Base-by-base conservation (phyloP, 2,113 vertebrate genomes). In the Dryoscopus gambensis region DNA sequence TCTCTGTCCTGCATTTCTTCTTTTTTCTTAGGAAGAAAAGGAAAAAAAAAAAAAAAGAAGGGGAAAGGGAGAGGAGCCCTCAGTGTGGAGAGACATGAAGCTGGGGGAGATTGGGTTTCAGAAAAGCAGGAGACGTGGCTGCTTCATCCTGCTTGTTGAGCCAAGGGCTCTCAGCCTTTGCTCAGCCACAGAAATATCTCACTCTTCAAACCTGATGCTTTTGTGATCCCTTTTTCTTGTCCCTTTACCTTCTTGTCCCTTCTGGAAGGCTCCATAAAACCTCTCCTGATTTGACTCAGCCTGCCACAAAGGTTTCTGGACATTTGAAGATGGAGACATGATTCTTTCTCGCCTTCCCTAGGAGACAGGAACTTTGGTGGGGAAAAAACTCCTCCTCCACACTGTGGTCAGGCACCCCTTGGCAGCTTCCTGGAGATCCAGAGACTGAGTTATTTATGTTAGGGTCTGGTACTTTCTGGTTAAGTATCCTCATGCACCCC, bases 31-130 rank as follows among this genome's bases (percentile, higher is more conserved):
- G 39, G 46, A 79, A 89, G 22, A 4, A 9, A 44, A n/a, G 9
- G 5, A 2, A 6, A 25, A 39, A 23, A 46, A 22, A n/a, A n/a
- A 44, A 44, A 65, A 19, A 17, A 24, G 3, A 18, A 13, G 7
- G 10, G 16, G 22, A 37, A 55, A 65, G 13, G 55, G n/a, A 75
- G 31, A 78, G 19, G 30, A 96, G 23, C 28, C n/a, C 15, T 91
- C 44, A 49, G 21, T 67, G 25, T 53, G 21, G 53, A 37, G 88
- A 89, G 25, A 65, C 0, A 0, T 30, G 65, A 92, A 88, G 23
- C 68, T 78, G 64, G 28, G 52, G 46, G 12, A 94, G 95, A 89
- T 64, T 47, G 17, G 3, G 37, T 95, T 97, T 95, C 92, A 92
- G 75, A 90, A 92, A 93, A 82, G 60, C 47, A 89, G 64, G 63